A percentile compares a stretch with the other conserved stretches of the same genome.
Evolutionary conservation across 2,113 vertebrate genomes (phyloP).

Genomic region (Paedocypris sp.): DNA sequence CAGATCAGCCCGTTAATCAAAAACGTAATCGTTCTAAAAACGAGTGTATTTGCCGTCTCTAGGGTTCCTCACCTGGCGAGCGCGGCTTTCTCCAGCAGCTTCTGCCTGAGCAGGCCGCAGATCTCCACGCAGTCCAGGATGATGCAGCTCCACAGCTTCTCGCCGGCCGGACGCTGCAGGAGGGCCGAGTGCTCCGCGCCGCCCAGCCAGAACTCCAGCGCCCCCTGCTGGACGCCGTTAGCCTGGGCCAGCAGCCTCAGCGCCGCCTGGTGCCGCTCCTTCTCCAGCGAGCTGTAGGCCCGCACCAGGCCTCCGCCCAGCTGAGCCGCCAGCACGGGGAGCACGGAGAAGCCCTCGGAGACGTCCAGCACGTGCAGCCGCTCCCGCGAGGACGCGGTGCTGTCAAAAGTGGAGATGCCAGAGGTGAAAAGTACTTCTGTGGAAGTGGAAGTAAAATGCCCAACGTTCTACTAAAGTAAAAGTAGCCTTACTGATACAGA

Average conservation of each 20-base stretch:
- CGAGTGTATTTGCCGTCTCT: not conserved
- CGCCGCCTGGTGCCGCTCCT: constrained; percentile 74
- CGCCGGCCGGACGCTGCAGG: constrained; percentile 77
- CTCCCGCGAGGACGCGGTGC: too few species aligned
- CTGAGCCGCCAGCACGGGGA: constrained; percentile 78
- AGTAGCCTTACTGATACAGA: too few species aligned
- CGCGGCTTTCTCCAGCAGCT: constrained; percentile 91
- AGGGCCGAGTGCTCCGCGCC: constrained; percentile 72
- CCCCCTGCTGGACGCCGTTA: constrained; percentile 66
- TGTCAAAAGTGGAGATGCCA: too few species aligned
- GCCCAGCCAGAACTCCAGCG: constrained; percentile 84
- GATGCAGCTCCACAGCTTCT: constrained; percentile 90
- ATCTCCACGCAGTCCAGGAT: constrained; percentile 89
- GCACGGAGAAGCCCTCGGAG: constrained; percentile 88
- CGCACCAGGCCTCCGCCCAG: constrained; percentile 65
- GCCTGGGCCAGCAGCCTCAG: constrained; percentile 67
- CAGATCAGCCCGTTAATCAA: too few species aligned
- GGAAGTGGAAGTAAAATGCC: too few species aligned
- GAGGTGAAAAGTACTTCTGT: too few species aligned
- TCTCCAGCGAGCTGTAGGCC: constrained; percentile 88
- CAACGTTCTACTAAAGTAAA: too few species aligned
- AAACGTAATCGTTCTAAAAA: too few species aligned
- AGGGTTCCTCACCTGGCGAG: constrained; percentile 48
- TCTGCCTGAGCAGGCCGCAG: constrained; percentile 88
- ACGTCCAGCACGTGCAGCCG: constrained; percentile 83